Evolutionary conservation across 2,113 vertebrate species (phyloP), one percentile per base, ranked within the genome.

Genomic region (Stictonetta naevosa): DNA sequence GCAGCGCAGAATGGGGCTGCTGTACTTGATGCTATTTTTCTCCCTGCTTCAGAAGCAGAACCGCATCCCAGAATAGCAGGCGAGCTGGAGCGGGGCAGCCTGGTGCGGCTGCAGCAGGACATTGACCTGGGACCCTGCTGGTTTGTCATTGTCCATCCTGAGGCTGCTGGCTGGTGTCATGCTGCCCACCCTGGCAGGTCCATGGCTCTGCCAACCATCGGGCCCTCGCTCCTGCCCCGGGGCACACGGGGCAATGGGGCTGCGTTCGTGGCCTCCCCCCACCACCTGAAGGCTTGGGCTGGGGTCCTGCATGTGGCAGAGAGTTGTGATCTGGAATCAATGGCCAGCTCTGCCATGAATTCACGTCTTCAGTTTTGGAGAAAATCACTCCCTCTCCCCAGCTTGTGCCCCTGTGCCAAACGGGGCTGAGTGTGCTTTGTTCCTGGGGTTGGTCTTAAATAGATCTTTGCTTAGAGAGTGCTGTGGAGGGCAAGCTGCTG

Each of bases 21-120:
- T 94, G 53, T 90, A 88, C 50, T 86, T 50, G 38, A 95, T 79
- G 74, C 67, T 96, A 73, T 93, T 96, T 95, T 95, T 50, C 73
- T 86, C 69, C 58, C 55, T 63, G 81, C 53, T 36, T 93, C 71
- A 89, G 75, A 93, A 93, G 71, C 62, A 85, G 79, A 81, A 86
- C 83, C n/a, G 38, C 78, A 50, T 94, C 95, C 91, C 58, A 71
- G 88, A 92, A 96, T 87, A 97, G 95, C 36, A 73, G 13, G 79
- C 1, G 3, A 0, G 0, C 53, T 26, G 3, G 21, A 73, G 58
- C 0, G 1, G 53, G 83, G 73, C 90, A 60, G 80, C 90, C 67
- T 6, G 25, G 40, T 64, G 2, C 0, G 5, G 56, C 62, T 12
- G 75, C 83, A 53, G 71, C 50, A 8, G 76, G 79, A 72, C 0